Evolutionary conservation across 2,888 invertebrate genomes (phyloP), one percentile per base, ranked within the genome.

Genomic region (Agrypnus murinus): DNA sequence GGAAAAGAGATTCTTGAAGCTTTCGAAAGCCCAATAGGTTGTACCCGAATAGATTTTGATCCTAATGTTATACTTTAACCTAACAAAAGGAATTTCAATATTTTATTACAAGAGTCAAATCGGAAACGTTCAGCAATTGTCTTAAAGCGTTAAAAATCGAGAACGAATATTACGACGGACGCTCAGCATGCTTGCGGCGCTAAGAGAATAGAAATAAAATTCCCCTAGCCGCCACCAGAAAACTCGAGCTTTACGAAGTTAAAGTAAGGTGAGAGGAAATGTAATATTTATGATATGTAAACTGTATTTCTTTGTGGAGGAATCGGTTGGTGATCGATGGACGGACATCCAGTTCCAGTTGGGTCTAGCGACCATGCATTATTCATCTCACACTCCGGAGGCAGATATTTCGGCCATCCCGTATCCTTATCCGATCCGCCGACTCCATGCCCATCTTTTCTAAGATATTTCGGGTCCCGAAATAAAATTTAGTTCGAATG

Each of bases 281-380:
- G 66, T 55, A 71, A 71, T 72, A 69, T 72, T 72, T 68, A 83
- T 82, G 81, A 80, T 81, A 83, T 82, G 82, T 80, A 81, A 82
- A 82, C 81, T 79, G 75, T 80, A 78, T 79, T 81, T 78, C 78
- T 79, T 79, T 75, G 71, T 77, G 72, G 71, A 77, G 78, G 78
- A 81, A 81, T 81, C 79, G 81, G 78, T 77, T 76, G 73, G 79
- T 82, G 82, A 83, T 82, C 82, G 82, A 83, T 82, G 80, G 79
- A 79, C 78, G 79, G 80, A 81, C 80, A 79, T 79, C 78, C 77
- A 78, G 73, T 75, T 74, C 75, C 76, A 71, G 71, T 62, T 38
- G 71, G 65, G 45, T 57, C 72, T 72, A 59, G 65, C 65, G 73
- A 71, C 65, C 65, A 82, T 83, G 80, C 79, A 82, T 82, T 82